phyloP scores from a whole-genome alignment of 1,140 invertebrate genomes.

The Amphibalanus amphitrite region DNA sequence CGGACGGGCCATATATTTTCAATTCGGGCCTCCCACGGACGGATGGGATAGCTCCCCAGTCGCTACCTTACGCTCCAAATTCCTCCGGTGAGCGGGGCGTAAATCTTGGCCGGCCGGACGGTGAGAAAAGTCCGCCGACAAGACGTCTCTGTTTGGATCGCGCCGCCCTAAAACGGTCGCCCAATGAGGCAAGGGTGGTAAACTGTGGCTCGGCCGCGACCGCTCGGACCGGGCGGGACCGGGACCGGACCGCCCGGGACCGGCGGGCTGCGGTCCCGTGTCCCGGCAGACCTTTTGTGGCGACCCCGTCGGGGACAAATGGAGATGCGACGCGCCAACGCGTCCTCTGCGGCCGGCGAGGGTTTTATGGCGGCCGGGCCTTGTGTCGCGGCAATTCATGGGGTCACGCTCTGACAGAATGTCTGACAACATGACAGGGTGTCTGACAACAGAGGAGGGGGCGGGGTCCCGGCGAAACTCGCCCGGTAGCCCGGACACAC shows the following conservation, averaged over 20 bases:
- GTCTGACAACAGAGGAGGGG: background rate
- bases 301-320: background rate
- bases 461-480: background rate
- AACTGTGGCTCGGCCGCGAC: no score
- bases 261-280: background rate
- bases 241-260: no score
- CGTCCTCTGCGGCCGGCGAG: background rate
- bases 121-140: background rate
- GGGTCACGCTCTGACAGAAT: background rate
- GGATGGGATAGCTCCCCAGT: background rate
- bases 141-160: background rate
- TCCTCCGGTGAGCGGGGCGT: background rate
- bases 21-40: background rate
- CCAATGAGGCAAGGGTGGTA: background rate
- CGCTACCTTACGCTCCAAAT: background rate
- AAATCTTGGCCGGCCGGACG: background rate
- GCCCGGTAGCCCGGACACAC: background rate
- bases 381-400: background rate
- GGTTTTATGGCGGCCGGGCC: background rate
- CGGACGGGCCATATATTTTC: background rate
- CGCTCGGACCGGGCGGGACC: no score
- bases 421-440: no score
- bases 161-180: background rate
- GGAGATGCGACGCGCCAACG: background rate
- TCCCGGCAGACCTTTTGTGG: background rate